phyloP scores from a whole-genome alignment of 2,797 vertebrate species.

The Emydoidea blandingii region DNA sequence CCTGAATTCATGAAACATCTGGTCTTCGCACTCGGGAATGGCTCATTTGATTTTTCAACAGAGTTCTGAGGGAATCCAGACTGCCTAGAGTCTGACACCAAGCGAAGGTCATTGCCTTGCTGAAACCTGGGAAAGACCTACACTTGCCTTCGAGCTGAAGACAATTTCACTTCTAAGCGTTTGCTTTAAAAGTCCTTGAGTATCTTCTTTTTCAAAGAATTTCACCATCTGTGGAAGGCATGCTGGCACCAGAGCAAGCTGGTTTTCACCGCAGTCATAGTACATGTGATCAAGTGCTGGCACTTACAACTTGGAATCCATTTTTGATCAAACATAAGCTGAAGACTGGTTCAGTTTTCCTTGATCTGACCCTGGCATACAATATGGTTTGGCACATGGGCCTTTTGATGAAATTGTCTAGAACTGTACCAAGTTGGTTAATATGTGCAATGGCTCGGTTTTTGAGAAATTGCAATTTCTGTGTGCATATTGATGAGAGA shows the following conservation, averaged over 20 bases:
- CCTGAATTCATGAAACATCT: not conserved
- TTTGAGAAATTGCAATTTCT: not conserved
- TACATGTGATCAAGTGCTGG: no score
- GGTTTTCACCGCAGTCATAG: no score
- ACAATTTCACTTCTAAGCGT: not conserved
- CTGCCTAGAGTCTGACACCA: not conserved
- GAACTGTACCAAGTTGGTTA: not conserved
- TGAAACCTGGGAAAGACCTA: not conserved
- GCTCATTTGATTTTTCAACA: not conserved
- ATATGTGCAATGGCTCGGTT: not conserved
- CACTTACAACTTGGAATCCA: no score
- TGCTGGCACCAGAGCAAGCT: not conserved
- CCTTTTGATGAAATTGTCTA: not conserved
- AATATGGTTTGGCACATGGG: not conserved
- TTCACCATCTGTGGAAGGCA: not conserved
- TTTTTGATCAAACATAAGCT: not conserved
- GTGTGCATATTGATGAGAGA: not conserved
- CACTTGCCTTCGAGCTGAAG: not conserved
- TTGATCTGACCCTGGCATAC: not conserved
- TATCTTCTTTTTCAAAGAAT: not conserved
- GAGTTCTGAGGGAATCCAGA: not conserved
- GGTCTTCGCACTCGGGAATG: not conserved
- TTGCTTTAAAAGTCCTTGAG: not conserved
- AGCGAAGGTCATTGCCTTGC: not conserved
- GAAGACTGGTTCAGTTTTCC: not conserved